phyloP scores from a whole-genome alignment of 2,113 vertebrate species.

The Gopherus evgoodei region DNA sequence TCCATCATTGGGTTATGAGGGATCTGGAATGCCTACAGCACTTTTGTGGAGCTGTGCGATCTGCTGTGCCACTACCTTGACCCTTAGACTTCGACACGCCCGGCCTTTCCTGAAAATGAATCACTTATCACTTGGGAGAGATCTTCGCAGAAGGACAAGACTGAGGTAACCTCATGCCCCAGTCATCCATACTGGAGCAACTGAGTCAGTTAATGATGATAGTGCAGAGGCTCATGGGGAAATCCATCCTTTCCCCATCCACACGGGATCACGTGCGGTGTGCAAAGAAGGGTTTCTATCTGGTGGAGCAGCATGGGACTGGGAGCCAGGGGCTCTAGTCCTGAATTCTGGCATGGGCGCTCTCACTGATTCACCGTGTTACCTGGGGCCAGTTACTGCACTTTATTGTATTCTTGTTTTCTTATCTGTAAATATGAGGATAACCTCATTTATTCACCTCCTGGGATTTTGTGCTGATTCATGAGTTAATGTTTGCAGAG shows the following conservation, averaged over 20 bases:
- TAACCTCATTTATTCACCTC: background rate
- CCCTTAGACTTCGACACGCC: background rate
- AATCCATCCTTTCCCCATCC: background rate
- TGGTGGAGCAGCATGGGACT: background rate
- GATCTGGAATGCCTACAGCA: background rate
- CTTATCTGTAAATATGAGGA: background rate
- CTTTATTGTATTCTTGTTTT: background rate
- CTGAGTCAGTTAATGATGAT: background rate
- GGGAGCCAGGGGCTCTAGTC: background rate
- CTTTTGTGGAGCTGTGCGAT: background rate
- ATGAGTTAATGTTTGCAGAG: background rate
- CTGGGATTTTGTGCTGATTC: background rate
- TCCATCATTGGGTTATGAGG: background rate
- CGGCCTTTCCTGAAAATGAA: background rate
- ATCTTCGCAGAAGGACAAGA: background rate
- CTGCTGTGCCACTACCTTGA: background rate
- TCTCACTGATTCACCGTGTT: background rate
- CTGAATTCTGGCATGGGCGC: background rate
- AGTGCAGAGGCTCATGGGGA: background rate
- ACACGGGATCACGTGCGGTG: fast-evolving
- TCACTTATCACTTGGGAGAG: background rate
- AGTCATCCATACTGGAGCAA: fast-evolving
- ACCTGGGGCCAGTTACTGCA: background rate
- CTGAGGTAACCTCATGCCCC: background rate
- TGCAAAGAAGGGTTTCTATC: background rate